Conservation (phyloP, 2,888 invertebrate genomes). For the Stenchaetothrips biformis region DNA sequence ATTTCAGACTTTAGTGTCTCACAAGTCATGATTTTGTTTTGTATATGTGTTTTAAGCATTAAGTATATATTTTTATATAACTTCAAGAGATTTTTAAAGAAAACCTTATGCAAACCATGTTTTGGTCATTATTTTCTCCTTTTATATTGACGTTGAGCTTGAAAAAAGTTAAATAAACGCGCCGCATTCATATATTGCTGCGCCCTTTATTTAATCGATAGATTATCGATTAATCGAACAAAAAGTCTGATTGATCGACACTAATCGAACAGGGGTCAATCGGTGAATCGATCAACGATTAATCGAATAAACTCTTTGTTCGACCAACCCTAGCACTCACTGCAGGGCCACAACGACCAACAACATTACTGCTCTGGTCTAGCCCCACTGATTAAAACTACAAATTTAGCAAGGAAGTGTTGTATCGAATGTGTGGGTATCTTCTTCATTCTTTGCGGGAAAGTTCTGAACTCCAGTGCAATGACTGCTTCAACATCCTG, state of each 20-base stretch:
- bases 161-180: not conserved
- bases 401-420: too few species aligned
- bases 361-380: too few species aligned
- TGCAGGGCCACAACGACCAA: too few species aligned
- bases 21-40: not conserved
- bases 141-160: not conserved
- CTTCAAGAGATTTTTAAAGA: not conserved
- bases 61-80: too few species aligned
- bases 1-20: too few species aligned
- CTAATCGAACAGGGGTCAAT: not conserved
- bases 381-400: too few species aligned
- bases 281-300: not conserved
- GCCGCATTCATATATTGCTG: not conserved
- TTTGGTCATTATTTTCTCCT: not conserved
- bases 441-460: too few species aligned
- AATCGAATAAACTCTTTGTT: not conserved
- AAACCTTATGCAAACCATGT: not conserved
- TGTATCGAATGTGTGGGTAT: too few species aligned
- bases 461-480: too few species aligned
- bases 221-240: conserved; percentile 1
- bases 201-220: not conserved
- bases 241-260: not conserved
- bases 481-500: too few species aligned
- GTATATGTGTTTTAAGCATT: not conserved
- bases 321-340: not conserved